Evolutionary conservation across 1,140 invertebrate genomes (phyloP), one percentile per base, ranked within the genome.

Genomic region (Leptonema lineaticorne): DNA sequence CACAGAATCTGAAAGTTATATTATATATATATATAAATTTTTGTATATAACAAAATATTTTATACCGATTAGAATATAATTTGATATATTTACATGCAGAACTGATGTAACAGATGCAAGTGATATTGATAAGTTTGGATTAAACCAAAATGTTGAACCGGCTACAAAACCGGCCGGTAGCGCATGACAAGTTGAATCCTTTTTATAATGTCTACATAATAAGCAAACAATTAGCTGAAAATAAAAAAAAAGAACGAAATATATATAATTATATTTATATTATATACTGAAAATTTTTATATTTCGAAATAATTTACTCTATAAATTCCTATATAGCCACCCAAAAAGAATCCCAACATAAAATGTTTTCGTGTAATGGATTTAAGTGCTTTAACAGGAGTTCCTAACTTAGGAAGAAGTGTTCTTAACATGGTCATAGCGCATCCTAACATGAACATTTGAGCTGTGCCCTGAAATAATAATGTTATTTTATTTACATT

Each of bases 311-410:
- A 46, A 75, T 75, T 77, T 69, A 82, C 81, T 76, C 79, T 75
- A 74, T 83, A 83, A 69, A 83, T 79, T 11, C 81, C 81, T 24
- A 82, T 81, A 45, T 83, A 83, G 22, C 81, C 81, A 6, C 81
- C 81, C 18, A 83, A 79, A 74, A 83, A 83, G n/a, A 81, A 7
- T 3, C 81, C 81, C 7, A 83, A 73, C 48, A 77, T 81, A 33
- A 81, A 68, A 67, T 83, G 79, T 4, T 78, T 78, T 2, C 76
- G 63, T 22, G 74, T 80, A 57, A 83, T 70, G 0, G 80, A 77
- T 37, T 74, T 78, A 16, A 83, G 67, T 3, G 81, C 81, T 71
- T 81, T 82, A 1, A 64, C 27, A 1, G 81, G 81, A 5, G 80
- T 81, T 24, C 79, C 69, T 22, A 83, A 74, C 24, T 74, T 74